A percentile compares a stretch with the other conserved stretches of the same genome.
These are phyloP conservation scores for Eilema caniola DNA, from an alignment of 2,888 invertebrate species.

Conservation along the genomic window DNA sequence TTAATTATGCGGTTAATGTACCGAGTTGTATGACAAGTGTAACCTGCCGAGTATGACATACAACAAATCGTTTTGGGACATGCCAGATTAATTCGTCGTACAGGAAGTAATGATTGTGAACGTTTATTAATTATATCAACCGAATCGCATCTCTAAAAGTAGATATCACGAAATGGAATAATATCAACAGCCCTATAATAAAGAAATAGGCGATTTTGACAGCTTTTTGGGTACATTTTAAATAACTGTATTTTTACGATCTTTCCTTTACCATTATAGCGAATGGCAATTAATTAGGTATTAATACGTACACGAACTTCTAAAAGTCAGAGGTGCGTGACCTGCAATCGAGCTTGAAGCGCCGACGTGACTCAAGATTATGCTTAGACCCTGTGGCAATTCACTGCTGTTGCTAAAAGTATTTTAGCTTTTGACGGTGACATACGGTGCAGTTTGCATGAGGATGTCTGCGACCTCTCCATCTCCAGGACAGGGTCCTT, in stretches of 20 bases:
- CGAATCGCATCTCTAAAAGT: background rate
- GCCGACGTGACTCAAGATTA: background rate
- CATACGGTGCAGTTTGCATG: background rate
- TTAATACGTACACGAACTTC: background rate
- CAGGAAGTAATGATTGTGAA: background rate
- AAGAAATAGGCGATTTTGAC: background rate
- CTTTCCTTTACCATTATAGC: background rate
- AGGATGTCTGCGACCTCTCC: background rate
- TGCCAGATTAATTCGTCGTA: constrained; percentile 18
- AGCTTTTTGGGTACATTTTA: background rate
- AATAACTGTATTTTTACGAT: background rate
- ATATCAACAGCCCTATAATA: background rate
- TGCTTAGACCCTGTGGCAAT: background rate
- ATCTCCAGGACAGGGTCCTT: background rate
- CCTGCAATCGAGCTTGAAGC: background rate
- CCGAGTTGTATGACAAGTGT: constrained; percentile 54
- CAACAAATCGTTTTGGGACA: constrained; percentile 38
- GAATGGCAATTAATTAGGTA: background rate
- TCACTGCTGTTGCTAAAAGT: background rate
- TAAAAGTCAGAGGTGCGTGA: background rate
- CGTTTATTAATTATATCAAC: background rate
- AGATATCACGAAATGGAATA: background rate
- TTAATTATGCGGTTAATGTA: constrained; percentile 42
- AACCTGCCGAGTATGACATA: constrained; percentile 49
- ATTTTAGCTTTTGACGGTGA: background rate